phyloP scores from a whole-genome alignment of 2,888 invertebrate species.

The Trachelus stipa region DNA sequence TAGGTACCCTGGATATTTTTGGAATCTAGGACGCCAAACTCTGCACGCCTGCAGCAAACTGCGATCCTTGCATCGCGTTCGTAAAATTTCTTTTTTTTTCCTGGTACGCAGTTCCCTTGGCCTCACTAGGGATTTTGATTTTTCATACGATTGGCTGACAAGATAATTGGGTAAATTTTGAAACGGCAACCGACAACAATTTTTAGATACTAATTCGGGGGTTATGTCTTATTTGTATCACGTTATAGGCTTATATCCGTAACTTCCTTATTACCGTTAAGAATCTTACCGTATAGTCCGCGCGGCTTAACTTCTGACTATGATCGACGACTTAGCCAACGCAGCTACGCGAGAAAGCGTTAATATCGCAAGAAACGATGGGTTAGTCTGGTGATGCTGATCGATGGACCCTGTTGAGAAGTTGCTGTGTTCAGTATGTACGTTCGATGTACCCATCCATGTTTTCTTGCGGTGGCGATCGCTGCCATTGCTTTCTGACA shows the following conservation, averaged over 20 bases:
- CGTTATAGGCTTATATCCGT: not conserved
- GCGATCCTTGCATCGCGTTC: not conserved
- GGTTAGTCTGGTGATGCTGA: not conserved
- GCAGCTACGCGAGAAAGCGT: not conserved
- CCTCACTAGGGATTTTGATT: slow-evolving; percentile 42
- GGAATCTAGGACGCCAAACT: slow-evolving; percentile 46
- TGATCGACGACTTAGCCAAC: not conserved
- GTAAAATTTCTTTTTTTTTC: not conserved
- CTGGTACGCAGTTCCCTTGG: slow-evolving; percentile 25
- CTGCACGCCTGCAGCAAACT: slow-evolving; percentile 8
- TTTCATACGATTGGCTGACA: too few species aligned
- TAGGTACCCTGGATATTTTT: slow-evolving; percentile 40
- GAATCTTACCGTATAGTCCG: not conserved
- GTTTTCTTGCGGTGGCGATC: not conserved
- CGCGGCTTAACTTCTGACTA: not conserved
- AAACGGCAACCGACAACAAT: not conserved
- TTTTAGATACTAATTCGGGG: not conserved
- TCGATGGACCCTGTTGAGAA: not conserved
- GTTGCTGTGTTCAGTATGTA: not conserved
- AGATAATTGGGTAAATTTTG: not conserved
- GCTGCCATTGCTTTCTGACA: not conserved
- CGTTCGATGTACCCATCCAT: not conserved
- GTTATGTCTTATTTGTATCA: not conserved
- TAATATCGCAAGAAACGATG: not conserved
- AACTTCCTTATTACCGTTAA: not conserved